Evolutionary conservation across 2,888 invertebrate species (phyloP).

Genomic region (Ctenicera cuprea): DNA sequence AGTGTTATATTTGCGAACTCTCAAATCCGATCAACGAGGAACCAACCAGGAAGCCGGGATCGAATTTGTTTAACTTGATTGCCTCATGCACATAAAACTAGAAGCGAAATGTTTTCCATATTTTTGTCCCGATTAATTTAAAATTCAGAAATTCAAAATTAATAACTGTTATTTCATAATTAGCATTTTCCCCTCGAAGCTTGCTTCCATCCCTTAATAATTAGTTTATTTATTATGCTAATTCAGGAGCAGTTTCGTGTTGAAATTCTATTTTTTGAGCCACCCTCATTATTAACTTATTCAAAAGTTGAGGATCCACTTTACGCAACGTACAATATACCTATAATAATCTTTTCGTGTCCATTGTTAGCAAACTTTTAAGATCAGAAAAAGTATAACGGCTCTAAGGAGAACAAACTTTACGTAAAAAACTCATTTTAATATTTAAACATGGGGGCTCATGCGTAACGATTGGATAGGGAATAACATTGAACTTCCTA

Average conservation of each 20-base stretch:
- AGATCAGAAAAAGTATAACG: conserved; percentile 47
- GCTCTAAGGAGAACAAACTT: conserved; percentile 46
- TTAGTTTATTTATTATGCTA: conserved; percentile 3
- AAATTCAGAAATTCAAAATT: too few species aligned
- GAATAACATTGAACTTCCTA: conserved; percentile 61
- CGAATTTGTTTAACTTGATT: too few species aligned
- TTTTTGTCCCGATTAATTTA: too few species aligned
- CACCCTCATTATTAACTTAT: conserved; percentile 27
- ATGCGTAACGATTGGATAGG: conserved; percentile 70
- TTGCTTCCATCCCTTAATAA: too few species aligned
- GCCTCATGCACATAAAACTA: too few species aligned
- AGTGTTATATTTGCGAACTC: conserved; percentile 11
- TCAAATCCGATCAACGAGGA: not conserved
- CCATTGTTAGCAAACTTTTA: conserved; percentile 45
- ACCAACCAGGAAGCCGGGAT: too few species aligned
- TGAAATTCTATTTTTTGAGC: not conserved
- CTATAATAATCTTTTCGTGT: conserved; percentile 32
- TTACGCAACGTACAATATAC: conserved; percentile 16
- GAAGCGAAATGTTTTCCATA: too few species aligned
- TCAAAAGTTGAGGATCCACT: conserved; percentile 20
- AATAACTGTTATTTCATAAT: too few species aligned
- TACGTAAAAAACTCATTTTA: conserved; percentile 64
- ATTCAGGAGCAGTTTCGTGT: not conserved
- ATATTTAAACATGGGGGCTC: conserved; percentile 70
- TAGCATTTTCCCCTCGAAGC: too few species aligned